Evolutionary conservation across 2,797 vertebrate genomes (phyloP).

Genomic region (Enteromius unitaeniatus): DNA sequence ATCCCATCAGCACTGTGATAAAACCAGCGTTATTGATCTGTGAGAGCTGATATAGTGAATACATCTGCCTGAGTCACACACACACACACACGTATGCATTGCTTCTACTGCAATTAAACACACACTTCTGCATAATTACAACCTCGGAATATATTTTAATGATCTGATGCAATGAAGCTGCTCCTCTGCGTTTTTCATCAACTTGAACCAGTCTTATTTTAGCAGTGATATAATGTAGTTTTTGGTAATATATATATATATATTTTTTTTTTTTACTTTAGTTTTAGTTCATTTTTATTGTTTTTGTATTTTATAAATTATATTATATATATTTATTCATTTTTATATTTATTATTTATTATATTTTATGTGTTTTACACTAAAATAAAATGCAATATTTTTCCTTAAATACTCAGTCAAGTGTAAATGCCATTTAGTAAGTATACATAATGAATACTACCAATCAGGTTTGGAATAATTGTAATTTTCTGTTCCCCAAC

Average conservation of each 20-base stretch:
- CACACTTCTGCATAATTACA: background rate
- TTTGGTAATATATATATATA: background rate
- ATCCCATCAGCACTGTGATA: constrained; percentile 81
- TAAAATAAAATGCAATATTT: background rate
- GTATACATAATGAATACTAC: no score
- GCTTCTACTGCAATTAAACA: constrained; percentile 2
- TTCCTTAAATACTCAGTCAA: background rate
- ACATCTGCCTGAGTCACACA: constrained; percentile 74
- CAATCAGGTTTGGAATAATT: no score
- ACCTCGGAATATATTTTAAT: background rate
- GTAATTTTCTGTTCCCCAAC: no score
- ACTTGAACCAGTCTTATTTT: background rate
- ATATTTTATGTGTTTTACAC: background rate
- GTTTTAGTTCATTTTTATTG: background rate
- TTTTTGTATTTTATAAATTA: background rate
- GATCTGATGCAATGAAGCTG: background rate
- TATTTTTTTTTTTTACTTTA: background rate
- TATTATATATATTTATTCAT: background rate
- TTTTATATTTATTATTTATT: background rate
- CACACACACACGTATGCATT: background rate
- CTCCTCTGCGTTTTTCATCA: background rate
- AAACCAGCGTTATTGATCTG: constrained; percentile 93
- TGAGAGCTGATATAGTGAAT: constrained; percentile 94
- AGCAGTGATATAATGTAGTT: background rate
- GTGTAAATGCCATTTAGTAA: no score